phyloP scores from a whole-genome alignment of 2,113 vertebrate species.

The Phalacrocorax aristotelis region DNA sequence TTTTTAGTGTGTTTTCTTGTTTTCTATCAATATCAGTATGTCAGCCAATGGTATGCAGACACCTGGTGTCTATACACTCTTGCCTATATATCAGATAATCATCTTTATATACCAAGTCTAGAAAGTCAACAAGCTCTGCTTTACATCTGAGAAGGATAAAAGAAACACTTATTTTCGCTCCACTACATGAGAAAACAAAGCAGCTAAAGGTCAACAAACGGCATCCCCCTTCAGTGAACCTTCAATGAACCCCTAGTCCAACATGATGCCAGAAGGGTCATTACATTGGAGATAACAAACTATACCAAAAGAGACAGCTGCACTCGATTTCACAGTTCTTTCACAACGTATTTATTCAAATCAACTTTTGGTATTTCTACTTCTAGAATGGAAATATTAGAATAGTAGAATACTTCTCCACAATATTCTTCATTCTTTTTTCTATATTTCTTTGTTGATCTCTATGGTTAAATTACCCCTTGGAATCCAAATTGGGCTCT shows the following conservation, averaged over 20 bases:
- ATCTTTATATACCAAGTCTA: not conserved
- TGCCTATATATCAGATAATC: not conserved
- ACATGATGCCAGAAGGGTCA: not conserved
- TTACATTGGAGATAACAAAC: not conserved
- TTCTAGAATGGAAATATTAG: not conserved
- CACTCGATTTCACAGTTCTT: not conserved
- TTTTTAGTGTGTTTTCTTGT: not conserved
- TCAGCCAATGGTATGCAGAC: not conserved
- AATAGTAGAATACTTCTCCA: not conserved
- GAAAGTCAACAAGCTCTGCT: not conserved
- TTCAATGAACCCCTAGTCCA: constrained; percentile 2
- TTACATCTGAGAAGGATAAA: constrained; percentile 37
- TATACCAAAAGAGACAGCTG: not conserved
- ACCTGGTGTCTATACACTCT: not conserved
- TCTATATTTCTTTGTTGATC: not conserved
- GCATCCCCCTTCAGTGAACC: constrained; percentile 34
- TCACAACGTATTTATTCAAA: not conserved
- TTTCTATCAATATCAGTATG: not conserved
- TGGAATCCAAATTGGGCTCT: not conserved
- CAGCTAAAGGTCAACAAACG: constrained; percentile 34
- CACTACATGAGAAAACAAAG: constrained; percentile 37
- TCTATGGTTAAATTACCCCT: not conserved
- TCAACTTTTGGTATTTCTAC: not conserved
- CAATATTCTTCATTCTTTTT: not conserved
- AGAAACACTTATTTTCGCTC: constrained; percentile 21